Base-by-base conservation (phyloP, 2,888 invertebrate genomes). In the Phalangium opilio region DNA sequence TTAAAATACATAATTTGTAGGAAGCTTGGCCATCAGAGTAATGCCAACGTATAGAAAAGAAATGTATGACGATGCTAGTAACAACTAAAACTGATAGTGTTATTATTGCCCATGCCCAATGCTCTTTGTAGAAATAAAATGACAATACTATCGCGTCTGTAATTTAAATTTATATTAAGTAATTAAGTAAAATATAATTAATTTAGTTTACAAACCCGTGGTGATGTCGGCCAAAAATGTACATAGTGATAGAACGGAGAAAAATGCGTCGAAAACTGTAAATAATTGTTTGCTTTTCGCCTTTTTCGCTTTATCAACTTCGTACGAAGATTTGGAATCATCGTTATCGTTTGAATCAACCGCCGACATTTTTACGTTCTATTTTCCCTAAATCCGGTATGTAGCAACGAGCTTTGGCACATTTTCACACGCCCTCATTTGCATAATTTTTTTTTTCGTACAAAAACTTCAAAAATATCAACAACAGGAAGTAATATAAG, bases 61-160 rank as follows among this genome's bases (percentile, higher is more conserved):
- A 73, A 12, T 79, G 81, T 62, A 79, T 83, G 27, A 82, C 75
- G 53, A 83, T 70, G 1, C 82, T 80, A 41, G 83, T 83, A 57
- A 81, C 63, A 43, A 81, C 67, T 54, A 83, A 78, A 61, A 83
- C 79, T 36, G 71, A 71, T 40, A 79, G 62, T 1, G 83, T 83
- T 67, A 78, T 75, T 19, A 45, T 18, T 21, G 44, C 34, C 52
- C 52, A 52, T 10, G 44, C 12, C 11, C 41, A 35, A 40, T 52
- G 49, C 2, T 21, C 42, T 34, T 41, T 44, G 27, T 21, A 45
- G 32, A 45, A 52, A 47, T 52, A 52, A 19, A 49, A 45, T n/a
- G 42, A 35, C 15, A 52, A 45, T 8, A 52, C 49, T 20, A 52
- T 47, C 11, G 48, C 27, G 45, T 52, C 52, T 52, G 44, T 14